Percentiles rank a stretch among this genome's conserved stretches.
Conservation (phyloP, 1,140 invertebrate genomes). For the Lepidotrigona ventralis region DNA sequence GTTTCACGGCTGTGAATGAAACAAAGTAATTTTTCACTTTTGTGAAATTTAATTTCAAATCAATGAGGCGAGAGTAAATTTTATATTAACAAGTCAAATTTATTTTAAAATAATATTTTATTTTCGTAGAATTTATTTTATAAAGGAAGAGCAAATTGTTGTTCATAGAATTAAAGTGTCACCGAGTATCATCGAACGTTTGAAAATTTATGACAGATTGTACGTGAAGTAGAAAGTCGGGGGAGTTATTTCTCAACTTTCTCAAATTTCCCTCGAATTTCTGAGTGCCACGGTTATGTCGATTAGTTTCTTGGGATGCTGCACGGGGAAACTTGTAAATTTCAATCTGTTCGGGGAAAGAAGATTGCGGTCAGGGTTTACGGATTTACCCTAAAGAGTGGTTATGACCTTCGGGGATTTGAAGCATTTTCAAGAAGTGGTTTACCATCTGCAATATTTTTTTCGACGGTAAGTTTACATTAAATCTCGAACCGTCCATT, state of each 20-base stretch:
- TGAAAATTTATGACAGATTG: neutral
- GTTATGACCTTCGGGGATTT: neutral
- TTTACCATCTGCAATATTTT: neutral
- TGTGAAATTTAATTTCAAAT: too few species aligned
- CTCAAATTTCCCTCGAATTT: neutral
- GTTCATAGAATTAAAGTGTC: too few species aligned
- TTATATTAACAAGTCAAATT: too few species aligned
- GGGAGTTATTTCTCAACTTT: neutral
- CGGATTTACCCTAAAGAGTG: neutral
- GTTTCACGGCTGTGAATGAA: too few species aligned
- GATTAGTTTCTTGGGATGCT: neutral
- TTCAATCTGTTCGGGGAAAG: conserved; percentile 8
- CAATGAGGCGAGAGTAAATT: too few species aligned
- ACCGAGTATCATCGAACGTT: neutral
- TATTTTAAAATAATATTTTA: too few species aligned
- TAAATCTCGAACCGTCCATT: neutral
- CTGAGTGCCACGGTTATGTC: neutral
- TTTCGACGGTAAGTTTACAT: neutral
- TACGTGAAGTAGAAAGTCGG: neutral
- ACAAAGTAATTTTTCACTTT: too few species aligned
- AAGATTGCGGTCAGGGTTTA: neutral
- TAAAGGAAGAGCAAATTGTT: too few species aligned
- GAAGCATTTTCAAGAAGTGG: neutral
- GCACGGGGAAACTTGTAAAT: neutral
- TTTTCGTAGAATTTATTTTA: too few species aligned